These are phyloP conservation scores for Petrolisthes cinctipes DNA, from an alignment of 2,888 invertebrate species.

Conservation along the genomic window DNA sequence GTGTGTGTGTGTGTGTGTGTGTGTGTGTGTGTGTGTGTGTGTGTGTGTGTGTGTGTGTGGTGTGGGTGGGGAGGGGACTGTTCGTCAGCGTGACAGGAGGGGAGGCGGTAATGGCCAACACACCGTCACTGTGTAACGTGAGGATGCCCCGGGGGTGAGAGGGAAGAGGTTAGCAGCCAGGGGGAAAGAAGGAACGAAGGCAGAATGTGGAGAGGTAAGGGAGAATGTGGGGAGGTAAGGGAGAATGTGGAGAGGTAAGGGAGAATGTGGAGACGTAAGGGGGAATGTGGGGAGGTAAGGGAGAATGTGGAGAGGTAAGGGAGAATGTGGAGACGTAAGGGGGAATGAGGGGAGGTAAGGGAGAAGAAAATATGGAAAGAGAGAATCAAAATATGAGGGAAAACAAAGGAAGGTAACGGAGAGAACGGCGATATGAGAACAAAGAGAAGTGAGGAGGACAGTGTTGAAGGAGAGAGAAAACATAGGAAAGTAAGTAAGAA, in stretches of 20 bases:
- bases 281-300: neutral
- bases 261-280: neutral
- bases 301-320: neutral
- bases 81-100: slow-evolving; percentile 30
- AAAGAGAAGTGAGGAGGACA: neutral
- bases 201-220: neutral
- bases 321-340: neutral
- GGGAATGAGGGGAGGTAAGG: slow-evolving; percentile 15
- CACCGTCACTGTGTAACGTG: slow-evolving; percentile 35
- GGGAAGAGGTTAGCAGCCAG: slow-evolving; percentile 6
- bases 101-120: slow-evolving; percentile 31
- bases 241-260: too few relatives aligned
- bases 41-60: neutral
- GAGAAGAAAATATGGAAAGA: slow-evolving; percentile 13
- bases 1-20: neutral
- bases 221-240: neutral
- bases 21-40: too few relatives aligned
- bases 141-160: slow-evolving; percentile 38
- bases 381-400: slow-evolving; percentile 27
- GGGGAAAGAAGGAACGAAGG: neutral
- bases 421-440: neutral
- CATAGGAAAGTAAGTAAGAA: neutral
- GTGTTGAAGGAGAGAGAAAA: neutral
- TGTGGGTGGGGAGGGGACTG: neutral
- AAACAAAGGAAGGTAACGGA: neutral